Base-by-base conservation (phyloP, 2,113 vertebrate species). In the Boleophthalmus pectinirostris region DNA sequence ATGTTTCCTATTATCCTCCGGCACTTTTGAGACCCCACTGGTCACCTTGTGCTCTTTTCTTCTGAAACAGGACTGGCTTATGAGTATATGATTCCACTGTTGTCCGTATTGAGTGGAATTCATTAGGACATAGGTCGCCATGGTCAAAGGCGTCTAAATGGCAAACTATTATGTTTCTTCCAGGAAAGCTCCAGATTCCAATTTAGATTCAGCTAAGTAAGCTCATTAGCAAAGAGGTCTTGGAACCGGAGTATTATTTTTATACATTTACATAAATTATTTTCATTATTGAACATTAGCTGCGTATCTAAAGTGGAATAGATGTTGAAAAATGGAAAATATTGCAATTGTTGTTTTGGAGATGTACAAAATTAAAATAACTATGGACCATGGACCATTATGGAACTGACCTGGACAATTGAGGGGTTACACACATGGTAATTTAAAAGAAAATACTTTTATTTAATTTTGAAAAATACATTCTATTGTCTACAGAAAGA, bases 1-100 rank as follows among this genome's bases (percentile, higher is more conserved):
- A 92, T 91, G 89, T 91, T 92, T 91, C 85, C 87, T 74, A 86
- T 91, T 85, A 87, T 83, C 79, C 77, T n/a, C 16, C 67, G 78
- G 77, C 76, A 71, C 45, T 63, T 66, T 73, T 45, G 16, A 73
- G 77, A 84, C 79, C 84, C 84, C 79, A 72, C 81, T 69, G 71
- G 74, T 85, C 87, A 77, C 60, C 68, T 75, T 12, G 49, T 70
- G 61, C 79, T 80, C 73, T 24, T 63, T 85, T 57, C 68, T 54
- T 69, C 73, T 80, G 68, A 20, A 69, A 72, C 5, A 25, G 14
- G 23, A 61, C 58, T 33, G 58, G 16, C 15, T 33, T 61, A 61
- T 10, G 72, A 68, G 61, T 54, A 58, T 46, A 65, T 0, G 11
- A 76, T 85, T 74, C 74, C 78, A 73, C 45, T 56, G 70, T 73